A percentile compares a stretch with the other conserved stretches of the same genome.
Conservation (phyloP, 2,888 invertebrate species). For the Formica aserva region DNA sequence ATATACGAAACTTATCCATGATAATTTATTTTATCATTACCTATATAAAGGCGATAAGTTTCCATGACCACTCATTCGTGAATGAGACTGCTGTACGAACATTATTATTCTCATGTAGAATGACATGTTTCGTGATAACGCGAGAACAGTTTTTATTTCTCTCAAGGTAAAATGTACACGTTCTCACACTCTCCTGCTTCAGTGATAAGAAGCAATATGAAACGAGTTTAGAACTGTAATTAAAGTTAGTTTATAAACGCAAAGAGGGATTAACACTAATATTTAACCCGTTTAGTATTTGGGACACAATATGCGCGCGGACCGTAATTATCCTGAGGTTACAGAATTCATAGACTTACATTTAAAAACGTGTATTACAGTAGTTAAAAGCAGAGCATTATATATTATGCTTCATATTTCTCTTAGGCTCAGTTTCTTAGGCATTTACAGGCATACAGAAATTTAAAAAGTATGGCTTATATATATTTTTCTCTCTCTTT, state of each 20-base stretch:
- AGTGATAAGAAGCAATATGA: not conserved
- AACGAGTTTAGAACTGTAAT: slow-evolving; percentile 21
- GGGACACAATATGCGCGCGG: not conserved
- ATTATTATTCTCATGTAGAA: slow-evolving; percentile 17
- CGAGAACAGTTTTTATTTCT: not conserved
- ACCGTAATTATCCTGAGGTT: slow-evolving; percentile 6
- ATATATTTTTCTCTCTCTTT: slow-evolving; percentile 6
- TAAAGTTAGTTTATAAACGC: slow-evolving; percentile 38
- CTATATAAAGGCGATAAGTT: slow-evolving; percentile 67
- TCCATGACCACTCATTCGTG: slow-evolving; percentile 67
- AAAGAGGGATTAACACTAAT: slow-evolving; percentile 24
- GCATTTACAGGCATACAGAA: slow-evolving; percentile 45
- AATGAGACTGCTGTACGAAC: slow-evolving; percentile 78
- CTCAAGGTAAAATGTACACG: not conserved
- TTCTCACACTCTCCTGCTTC: not conserved
- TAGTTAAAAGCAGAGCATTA: slow-evolving; percentile 41
- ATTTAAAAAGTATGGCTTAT: slow-evolving; percentile 39
- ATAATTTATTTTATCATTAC: slow-evolving; percentile 68
- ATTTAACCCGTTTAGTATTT: slow-evolving; percentile 3
- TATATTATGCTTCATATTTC: slow-evolving; percentile 8
- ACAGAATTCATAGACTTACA: slow-evolving; percentile 34
- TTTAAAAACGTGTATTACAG: slow-evolving; percentile 35
- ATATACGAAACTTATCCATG: slow-evolving; percentile 70
- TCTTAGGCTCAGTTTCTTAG: slow-evolving; percentile 50
- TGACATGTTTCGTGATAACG: slow-evolving; percentile 1